Base-by-base conservation (phyloP, 2,888 invertebrate genomes). In the Lochmaea crataegi region DNA sequence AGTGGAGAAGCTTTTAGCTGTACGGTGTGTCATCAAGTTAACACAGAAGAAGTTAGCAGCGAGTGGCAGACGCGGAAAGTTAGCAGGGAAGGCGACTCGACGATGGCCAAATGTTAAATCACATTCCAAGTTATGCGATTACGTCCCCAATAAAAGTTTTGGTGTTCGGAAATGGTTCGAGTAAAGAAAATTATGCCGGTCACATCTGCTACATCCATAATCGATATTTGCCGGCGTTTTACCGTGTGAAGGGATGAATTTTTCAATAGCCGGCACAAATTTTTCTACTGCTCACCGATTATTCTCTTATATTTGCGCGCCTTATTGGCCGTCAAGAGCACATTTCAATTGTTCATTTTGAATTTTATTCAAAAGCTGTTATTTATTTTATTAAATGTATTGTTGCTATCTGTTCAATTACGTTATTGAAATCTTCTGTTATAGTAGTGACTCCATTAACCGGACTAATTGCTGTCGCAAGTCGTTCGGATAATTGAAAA, bases 191-290 rank as follows among this genome's bases (percentile, higher is more conserved):
- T 74, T 74, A 74, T 83, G 82, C 82, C 76, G 81, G 82, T 82
- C 83, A 82, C 83, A 83, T 82, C 82, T 83, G 82, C 80, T 79
- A 78, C 83, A 81, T 82, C 82, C 80, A 82, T 82, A 83, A 83
- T 83, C 82, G 80, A 83, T 83, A 83, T 75, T 77, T 72, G 57
- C 71, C 58, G 26, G 51, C 66, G 68, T 74, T 74, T 74, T 68
- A 58, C 70, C 67, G 70, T 71, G 71, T 65, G 71, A 65, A 64
- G 78, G 81, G 81, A 82, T 82, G 82, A 82, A 82, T 82, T 81
- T 82, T 80, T 80, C 80, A 80, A 81, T 79, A 78, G 72, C 74
- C 71, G 67, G 63, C 77, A 76, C 76, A 77, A 76, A 77, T 77
- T 78, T 79, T 74, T 75, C 73, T 61, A 38, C 60, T n/a, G 41